Base-by-base conservation (phyloP, 2,797 vertebrate genomes). In the Labroides dimidiatus region DNA sequence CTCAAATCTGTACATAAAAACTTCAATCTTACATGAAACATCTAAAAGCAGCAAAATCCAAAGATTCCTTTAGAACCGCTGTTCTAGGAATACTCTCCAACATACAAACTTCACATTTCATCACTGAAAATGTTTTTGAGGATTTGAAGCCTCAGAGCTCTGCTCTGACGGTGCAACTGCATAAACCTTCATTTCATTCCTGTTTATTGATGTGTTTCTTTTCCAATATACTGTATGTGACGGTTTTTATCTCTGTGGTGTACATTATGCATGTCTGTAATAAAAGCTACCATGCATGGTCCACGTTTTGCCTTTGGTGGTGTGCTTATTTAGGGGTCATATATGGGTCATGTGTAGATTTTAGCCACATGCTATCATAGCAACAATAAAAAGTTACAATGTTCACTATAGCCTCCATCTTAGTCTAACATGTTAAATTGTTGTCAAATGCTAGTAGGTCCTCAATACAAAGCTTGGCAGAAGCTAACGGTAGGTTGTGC, bases 201-300 rank as follows among this genome's bases (percentile, higher is more conserved):
- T 44, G 8, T 65, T 63, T 75, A 76, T 64, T 33, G 24, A 50
- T 70, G 39, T 48, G 12, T 84, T 84, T 70, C 39, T 75, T 83
- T 78, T 65, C 62, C 64, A 69, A 56, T 80, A 47, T 64, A 63
- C 48, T 81, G 70, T 90, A 77, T 80, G 77, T 85, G 59, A 64
- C 69, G 54, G 79, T 87, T 90, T 84, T 82, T 78, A 86, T 84
- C 75, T 87, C 68, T 90, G 87, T 88, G 85, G 74, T 93, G 91
- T 92, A 92, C 82, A 77, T 85, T 89, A 83, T 91, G 94, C 94
- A 95, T 93, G 93, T 89, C 81, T 90, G 89, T 82, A 95, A 95
- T 95, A 95, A 95, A 95, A 67, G 87, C 92, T 92, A 93, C 86
- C 89, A 89, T 91, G 94, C 94, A 95, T 93, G 93, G 89, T 90